Conservation (phyloP, 2,113 vertebrate species). For the Opisthocomus hoazin region DNA sequence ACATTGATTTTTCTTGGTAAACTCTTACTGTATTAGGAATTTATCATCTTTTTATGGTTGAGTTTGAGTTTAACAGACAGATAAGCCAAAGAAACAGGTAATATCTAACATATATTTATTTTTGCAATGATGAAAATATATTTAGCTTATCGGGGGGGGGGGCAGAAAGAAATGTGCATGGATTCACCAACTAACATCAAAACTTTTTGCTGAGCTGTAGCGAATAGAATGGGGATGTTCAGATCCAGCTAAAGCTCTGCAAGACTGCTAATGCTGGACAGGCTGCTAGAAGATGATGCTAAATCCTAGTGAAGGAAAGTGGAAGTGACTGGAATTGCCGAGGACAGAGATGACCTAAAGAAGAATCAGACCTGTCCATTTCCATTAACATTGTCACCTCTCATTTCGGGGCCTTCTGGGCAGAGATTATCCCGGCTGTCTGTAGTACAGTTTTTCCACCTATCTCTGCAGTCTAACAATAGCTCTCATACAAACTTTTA, state of each 20-base stretch:
- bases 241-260: neutral
- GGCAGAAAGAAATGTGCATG: neutral
- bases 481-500: neutral
- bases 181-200: neutral
- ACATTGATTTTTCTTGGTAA: slow-evolving; percentile 33
- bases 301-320: slow-evolving; percentile 41
- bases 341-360: slow-evolving; percentile 7
- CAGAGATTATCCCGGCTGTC: neutral
- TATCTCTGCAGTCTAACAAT: neutral
- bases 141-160: neutral
- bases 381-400: slow-evolving; percentile 3
- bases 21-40: neutral
- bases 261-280: neutral
- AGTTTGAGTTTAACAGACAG: slow-evolving; percentile 16
- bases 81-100: neutral
- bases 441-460: neutral
- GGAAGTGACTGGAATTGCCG: slow-evolving; percentile 21
- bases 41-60: neutral
- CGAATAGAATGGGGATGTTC: neutral
- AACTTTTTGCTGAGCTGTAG: neutral
- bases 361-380: slow-evolving; percentile 33
- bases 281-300: slow-evolving; percentile 13
- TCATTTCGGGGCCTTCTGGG: neutral
- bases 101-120: neutral
- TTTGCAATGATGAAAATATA: neutral